Base-by-base conservation (phyloP, 2,888 invertebrate species). In the Gastrophysa polygoni region DNA sequence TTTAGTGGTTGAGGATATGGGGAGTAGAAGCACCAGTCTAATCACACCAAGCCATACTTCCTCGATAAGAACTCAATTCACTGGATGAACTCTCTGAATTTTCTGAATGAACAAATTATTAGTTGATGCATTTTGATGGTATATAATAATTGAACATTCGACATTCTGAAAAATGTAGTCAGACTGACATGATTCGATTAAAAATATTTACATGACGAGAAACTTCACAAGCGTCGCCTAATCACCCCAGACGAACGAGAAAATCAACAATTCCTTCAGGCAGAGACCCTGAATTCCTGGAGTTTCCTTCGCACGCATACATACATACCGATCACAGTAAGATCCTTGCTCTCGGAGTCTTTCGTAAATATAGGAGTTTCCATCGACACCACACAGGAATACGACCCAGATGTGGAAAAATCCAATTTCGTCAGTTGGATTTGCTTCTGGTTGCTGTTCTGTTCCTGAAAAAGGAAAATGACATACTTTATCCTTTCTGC, bases 301-400 rank as follows among this genome's bases (percentile, higher is more conserved):
- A 44, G 8, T 44, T 6, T 10, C 16, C 16, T 7, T 14, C 20
- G 44, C 18, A 21, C 1, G 20, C 11, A 11, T 32, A 48, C 11
- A 20, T 57, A 63, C 59, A 87, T 81, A 93, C 93, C 89, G 82
- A 92, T 92, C 63, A 93, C 90, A 75, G 87, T 90, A 73, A 93
- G 84, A 80, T 91, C 88, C 78, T 91, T 90, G 74, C 87, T 85
- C 73, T 89, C 88, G 29, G 93, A 92, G 72, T 89, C 87, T 83
- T 92, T 91, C 38, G 91, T 91, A 81, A 91, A 93, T 75, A 93
- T 88, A n/a, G 93, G 92, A 51, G 91, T 88, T 77, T 91, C 90
- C 75, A 91, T 87, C 58, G 93, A 91, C 21, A 93, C 92, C 77
- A 91, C 90, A 78, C 94, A 94, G 61, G 88, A 89, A 82, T 93